Evolutionary conservation across 2,888 invertebrate genomes (phyloP), one percentile per base, ranked within the genome.

Genomic region (Drosophila macrospina): DNA sequence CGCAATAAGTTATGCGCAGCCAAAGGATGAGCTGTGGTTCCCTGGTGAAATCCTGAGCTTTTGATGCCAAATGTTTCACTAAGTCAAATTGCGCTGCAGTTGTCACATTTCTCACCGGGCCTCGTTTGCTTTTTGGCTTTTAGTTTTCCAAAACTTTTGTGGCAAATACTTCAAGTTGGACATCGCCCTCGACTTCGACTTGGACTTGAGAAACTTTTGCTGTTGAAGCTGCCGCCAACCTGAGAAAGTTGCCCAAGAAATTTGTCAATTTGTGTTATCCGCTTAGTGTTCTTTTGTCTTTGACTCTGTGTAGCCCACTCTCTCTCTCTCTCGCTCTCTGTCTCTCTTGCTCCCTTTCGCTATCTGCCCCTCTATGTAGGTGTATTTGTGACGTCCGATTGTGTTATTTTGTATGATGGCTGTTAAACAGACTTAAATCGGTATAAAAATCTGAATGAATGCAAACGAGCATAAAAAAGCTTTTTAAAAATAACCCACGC

Each of bases 391-490:
- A 47, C 24, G 55, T 55, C 47, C 70, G 69, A 74, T 85, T 87
- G 82, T 81, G 75, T 63, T 78, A 78, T 81, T 81, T 28, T 82
- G 86, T 59, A 65, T 71, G 82, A 73, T 64, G 80, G 63, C 62
- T 74, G 76, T 77, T 79, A 85, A 87, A 74, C 71, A 70, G 89
- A 78, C 82, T 87, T 89, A 85, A 81, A 81, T 67, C 66, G 70
- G 66, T 69, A 74, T 81, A 70, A 81, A 81, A 88, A 87, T 78
- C 74, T 60, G 59, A 71, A 67, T 71, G 39, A 69, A 87, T 85
- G 79, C 85, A 85, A 85, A 89, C 73, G 80, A 78, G 79, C 88
- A 81, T 87, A 81, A 89, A 89, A 85, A 83, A 83, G 62, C 70
- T 78, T 84, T 78, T 72, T 73, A 48, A 76, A 74, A 78, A 56